These are phyloP conservation scores for Aptenodytes patagonicus DNA, from an alignment of 2,113 vertebrate genomes.

Conservation along the genomic window DNA sequence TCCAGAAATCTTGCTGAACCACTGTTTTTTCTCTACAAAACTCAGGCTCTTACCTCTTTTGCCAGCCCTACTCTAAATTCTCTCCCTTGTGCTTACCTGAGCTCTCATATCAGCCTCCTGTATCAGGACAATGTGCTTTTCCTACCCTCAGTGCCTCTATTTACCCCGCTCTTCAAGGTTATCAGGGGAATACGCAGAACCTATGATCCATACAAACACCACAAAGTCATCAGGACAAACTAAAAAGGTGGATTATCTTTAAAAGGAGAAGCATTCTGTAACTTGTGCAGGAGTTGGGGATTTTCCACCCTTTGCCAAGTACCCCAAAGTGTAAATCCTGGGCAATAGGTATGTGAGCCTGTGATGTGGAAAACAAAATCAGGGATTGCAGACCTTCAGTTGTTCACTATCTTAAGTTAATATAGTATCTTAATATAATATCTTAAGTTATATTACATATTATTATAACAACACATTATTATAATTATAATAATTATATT, in stretches of 20 bases:
- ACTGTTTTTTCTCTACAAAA: not conserved
- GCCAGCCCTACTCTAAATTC: not conserved
- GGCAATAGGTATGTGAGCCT: not conserved
- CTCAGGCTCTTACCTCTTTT: not conserved
- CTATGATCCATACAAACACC: not conserved
- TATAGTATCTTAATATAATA: too few species aligned
- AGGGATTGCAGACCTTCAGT: not conserved
- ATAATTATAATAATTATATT: too few species aligned
- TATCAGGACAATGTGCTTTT: not conserved
- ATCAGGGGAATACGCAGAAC: not conserved
- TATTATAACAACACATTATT: too few species aligned
- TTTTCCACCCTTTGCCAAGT: not conserved
- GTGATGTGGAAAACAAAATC: not conserved
- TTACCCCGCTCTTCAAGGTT: not conserved
- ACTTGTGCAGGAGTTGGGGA: not conserved
- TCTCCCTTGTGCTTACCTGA: not conserved
- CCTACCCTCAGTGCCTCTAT: slow-evolving; percentile 20
- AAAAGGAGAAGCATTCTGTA: not conserved
- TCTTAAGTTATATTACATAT: too few species aligned
- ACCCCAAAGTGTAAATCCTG: not conserved
- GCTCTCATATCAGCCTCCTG: not conserved
- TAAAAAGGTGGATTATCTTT: not conserved
- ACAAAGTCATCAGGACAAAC: not conserved
- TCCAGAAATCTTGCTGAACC: not conserved
- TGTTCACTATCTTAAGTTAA: not conserved